Percentiles rank a stretch among this genome's conserved stretches.
Evolutionary conservation across 30 jellyfish, hydroid and myxozoan genomes (phyloP).

Genomic region (Rhopilema esculentum): DNA sequence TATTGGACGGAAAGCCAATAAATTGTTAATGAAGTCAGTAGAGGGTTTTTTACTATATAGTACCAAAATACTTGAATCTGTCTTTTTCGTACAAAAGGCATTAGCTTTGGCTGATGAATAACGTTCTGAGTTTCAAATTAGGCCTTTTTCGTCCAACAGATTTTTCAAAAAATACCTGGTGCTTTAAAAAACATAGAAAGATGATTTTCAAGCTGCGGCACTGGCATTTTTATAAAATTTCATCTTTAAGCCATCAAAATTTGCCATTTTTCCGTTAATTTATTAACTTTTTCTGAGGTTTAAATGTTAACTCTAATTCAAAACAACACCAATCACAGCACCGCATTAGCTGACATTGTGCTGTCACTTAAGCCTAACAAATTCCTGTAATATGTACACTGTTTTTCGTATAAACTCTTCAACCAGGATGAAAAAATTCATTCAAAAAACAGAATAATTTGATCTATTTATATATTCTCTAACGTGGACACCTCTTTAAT

Average conservation of each 20-base stretch:
- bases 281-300: background rate
- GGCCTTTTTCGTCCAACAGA: conserved; percentile 10
- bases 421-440: too few species aligned
- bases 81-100: conserved; percentile 10
- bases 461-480: too few species aligned
- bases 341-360: too few species aligned
- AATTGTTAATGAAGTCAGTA: conserved; percentile 1
- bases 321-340: conserved; percentile 14
- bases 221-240: conserved; percentile 4
- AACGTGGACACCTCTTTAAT: too few species aligned
- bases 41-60: background rate
- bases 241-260: background rate
- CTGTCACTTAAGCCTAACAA: too few species aligned
- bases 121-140: background rate
- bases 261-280: background rate
- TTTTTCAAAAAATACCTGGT: background rate
- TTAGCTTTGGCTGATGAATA: conserved; percentile 1
- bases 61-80: conserved; percentile 8
- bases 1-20: conserved; percentile 9
- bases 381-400: too few species aligned
- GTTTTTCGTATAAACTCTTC: too few species aligned
- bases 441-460: too few species aligned
- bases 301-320: conserved; percentile 2
- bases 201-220: background rate
- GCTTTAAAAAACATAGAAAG: background rate